Evolutionary conservation across 2,888 invertebrate genomes (phyloP).

Genomic region (Minunthozetes semirufus): DNA sequence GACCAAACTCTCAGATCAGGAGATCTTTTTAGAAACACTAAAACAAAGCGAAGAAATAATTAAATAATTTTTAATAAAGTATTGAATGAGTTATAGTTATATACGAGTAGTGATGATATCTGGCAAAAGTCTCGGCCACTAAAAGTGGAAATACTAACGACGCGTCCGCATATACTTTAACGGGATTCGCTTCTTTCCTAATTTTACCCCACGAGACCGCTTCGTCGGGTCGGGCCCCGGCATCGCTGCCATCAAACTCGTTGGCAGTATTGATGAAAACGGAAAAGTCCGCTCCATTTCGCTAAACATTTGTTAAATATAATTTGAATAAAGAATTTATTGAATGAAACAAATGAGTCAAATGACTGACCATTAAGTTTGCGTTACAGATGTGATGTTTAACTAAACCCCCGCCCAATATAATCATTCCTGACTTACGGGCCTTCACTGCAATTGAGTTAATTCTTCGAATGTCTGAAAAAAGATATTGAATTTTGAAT

Average conservation of each 20-base stretch:
- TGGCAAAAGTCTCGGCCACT: slow-evolving; percentile 91
- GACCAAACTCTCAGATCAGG: neutral
- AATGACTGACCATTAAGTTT: slow-evolving; percentile 75
- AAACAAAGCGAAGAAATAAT: slow-evolving; percentile 20
- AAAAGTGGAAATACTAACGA: slow-evolving; percentile 86
- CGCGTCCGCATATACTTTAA: slow-evolving; percentile 91
- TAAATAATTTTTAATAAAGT: neutral
- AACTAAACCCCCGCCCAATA: slow-evolving; percentile 90
- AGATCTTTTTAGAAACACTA: slow-evolving; percentile 33
- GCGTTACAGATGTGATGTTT: slow-evolving; percentile 99
- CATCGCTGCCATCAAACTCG: slow-evolving; percentile 96
- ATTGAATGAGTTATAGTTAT: neutral
- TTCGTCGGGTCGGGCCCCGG: slow-evolving; percentile 95
- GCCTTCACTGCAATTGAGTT: slow-evolving; percentile 93
- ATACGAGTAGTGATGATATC: slow-evolving; percentile 36
- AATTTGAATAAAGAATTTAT: neutral
- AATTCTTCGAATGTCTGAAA: slow-evolving; percentile 73
- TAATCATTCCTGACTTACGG: slow-evolving; percentile 87
- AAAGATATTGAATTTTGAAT: neutral
- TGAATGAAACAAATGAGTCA: neutral
- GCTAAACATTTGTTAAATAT: slow-evolving; percentile 50
- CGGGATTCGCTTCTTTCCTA: slow-evolving; percentile 72
- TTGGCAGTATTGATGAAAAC: slow-evolving; percentile 91
- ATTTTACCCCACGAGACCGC: slow-evolving; percentile 99
- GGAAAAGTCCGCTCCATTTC: slow-evolving; percentile 92